Evolutionary conservation across 2,797 vertebrate species (phyloP).

Genomic region (Xenopus petersii): DNA sequence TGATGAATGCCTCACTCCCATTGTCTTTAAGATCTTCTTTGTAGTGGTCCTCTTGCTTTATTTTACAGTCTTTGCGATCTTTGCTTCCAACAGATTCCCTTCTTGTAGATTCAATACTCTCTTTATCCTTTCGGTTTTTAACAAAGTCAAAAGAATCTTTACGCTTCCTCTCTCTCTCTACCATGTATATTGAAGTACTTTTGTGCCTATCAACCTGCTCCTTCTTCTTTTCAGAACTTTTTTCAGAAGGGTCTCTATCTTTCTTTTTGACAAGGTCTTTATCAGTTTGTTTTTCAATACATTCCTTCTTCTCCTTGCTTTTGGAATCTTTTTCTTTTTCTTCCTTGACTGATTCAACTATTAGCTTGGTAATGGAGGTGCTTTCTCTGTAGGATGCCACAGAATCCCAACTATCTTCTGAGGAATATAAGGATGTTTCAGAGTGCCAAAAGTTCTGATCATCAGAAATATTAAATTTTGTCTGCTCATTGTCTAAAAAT

Average conservation of each 20-base stretch:
- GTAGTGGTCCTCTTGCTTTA: constrained; percentile 78
- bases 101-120: constrained; percentile 75
- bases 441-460: constrained; percentile 94
- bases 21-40: constrained; percentile 76
- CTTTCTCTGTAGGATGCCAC: constrained; percentile 88
- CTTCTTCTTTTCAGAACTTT: constrained; percentile 80
- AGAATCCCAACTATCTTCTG: constrained; percentile 93
- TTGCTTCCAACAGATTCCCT: constrained; percentile 86
- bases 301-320: constrained; percentile 89
- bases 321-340: constrained; percentile 88
- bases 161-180: constrained; percentile 78
- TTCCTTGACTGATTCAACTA: constrained; percentile 89
- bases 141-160: constrained; percentile 81
- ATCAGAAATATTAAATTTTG: constrained; percentile 89
- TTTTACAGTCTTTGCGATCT: constrained; percentile 84
- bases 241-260: constrained; percentile 79
- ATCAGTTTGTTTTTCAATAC: constrained; percentile 80
- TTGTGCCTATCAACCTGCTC: constrained; percentile 88
- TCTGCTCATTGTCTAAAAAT: constrained; percentile 85
- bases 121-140: constrained; percentile 89
- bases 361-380: constrained; percentile 85
- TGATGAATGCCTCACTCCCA: constrained; percentile 77
- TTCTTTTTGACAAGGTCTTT: constrained; percentile 86
- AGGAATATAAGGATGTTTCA: constrained; percentile 89
- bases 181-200: constrained; percentile 71